Conservation (phyloP, 2,888 invertebrate genomes). For the Leptinotarsa peninsularis region DNA sequence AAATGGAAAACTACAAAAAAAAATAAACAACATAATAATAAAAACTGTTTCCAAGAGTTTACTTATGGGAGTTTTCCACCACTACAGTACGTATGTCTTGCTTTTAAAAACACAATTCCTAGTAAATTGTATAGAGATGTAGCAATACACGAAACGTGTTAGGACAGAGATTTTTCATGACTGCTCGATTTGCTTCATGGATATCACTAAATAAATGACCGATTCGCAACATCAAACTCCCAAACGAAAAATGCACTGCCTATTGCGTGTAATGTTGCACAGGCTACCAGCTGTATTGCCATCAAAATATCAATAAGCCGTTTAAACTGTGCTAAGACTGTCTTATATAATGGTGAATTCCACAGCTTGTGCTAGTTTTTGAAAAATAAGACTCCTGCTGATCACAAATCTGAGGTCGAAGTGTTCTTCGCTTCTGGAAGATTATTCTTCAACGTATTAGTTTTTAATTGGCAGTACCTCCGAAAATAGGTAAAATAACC, state of each 20-base stretch:
- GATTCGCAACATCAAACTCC: conserved; percentile 54
- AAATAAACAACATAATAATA: too few species aligned
- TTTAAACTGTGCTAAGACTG: conserved; percentile 62
- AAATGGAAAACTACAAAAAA: too few species aligned
- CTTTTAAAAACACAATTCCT: neutral
- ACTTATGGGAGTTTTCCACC: too few species aligned
- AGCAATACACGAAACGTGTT: conserved; percentile 30
- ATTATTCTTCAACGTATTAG: too few species aligned
- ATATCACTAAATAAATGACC: conserved; percentile 58
- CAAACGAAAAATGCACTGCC: conserved; percentile 40
- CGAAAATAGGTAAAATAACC: neutral
- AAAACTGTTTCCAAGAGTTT: too few species aligned
- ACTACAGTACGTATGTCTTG: too few species aligned
- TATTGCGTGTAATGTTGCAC: conserved; percentile 65
- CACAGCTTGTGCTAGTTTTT: too few species aligned
- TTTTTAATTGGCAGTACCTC: too few species aligned
- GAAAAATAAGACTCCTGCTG: too few species aligned
- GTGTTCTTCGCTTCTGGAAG: too few species aligned
- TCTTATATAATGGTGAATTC: neutral
- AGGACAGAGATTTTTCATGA: conserved; percentile 21
- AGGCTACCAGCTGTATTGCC: conserved; percentile 66
- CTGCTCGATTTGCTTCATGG: conserved; percentile 54
- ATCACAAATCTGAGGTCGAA: too few species aligned
- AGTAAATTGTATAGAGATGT: conserved; percentile 8
- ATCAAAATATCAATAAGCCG: conserved; percentile 61